Percentiles rank a stretch among this genome's conserved stretches.
These are phyloP conservation scores for Ramphastos sulfuratus DNA, from an alignment of 2,113 vertebrate species.

Conservation along the genomic window DNA sequence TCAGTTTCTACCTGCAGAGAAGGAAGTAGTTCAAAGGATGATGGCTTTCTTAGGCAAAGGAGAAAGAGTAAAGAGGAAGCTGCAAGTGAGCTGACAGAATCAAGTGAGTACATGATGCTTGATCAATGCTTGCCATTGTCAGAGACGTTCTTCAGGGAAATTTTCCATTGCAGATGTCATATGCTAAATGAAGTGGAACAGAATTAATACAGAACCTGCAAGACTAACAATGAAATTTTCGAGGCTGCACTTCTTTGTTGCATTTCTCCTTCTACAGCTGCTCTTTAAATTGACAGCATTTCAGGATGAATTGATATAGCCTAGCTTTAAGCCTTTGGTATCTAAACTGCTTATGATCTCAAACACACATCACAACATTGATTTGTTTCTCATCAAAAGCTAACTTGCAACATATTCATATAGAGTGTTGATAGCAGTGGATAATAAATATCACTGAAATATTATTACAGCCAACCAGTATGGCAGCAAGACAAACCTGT, in stretches of 20 bases:
- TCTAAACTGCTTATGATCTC: background rate
- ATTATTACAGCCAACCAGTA: background rate
- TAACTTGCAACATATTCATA: background rate
- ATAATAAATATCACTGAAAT: background rate
- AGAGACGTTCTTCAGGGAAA: conserved; percentile 48
- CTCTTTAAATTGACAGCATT: background rate
- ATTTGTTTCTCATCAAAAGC: background rate
- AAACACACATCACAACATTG: background rate
- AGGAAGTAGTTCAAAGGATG: conserved; percentile 12
- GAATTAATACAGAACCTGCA: conserved; percentile 40
- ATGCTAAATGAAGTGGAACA: conserved; percentile 14
- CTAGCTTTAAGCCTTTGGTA: background rate
- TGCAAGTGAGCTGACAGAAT: conserved; percentile 20
- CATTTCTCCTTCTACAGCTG: background rate
- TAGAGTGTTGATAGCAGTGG: background rate
- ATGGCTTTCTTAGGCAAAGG: conserved; percentile 12
- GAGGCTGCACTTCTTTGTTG: background rate
- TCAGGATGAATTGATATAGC: background rate
- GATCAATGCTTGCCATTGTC: conserved; percentile 51
- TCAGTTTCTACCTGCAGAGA: background rate
- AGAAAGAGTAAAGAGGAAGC: conserved; percentile 37
- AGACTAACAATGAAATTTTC: conserved; percentile 22
- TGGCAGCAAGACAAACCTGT: background rate
- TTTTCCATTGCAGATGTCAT: conserved; percentile 37
- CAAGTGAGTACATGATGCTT: background rate